A percentile compares a stretch with the other conserved stretches of the same genome.
These are phyloP conservation scores for Clarias gariepinus DNA, from an alignment of 2,113 vertebrate genomes.

Conservation along the genomic window DNA sequence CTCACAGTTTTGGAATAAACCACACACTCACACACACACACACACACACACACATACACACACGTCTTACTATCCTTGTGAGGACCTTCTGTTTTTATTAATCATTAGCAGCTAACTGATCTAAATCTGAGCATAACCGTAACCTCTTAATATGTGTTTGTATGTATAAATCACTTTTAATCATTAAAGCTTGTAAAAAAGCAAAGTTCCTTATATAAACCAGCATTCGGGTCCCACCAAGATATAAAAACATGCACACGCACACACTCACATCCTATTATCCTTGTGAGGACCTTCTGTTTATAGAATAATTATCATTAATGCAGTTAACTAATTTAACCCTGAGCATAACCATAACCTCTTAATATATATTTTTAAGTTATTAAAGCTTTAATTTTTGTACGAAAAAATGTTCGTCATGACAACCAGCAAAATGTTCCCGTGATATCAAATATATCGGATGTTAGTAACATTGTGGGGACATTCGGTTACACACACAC, in stretches of 20 bases:
- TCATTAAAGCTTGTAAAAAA: background rate
- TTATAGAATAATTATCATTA: too few relatives aligned
- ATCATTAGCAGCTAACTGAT: background rate
- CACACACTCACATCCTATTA: too few relatives aligned
- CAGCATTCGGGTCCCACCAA: too few relatives aligned
- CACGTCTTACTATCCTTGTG: background rate
- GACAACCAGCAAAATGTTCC: background rate
- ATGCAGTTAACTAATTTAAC: too few relatives aligned
- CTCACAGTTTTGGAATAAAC: constrained; percentile 36
- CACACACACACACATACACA: background rate
- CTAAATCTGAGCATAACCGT: background rate
- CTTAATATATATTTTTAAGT: background rate
- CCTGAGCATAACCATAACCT: too few relatives aligned
- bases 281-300: too few relatives aligned
- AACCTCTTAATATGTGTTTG: background rate
- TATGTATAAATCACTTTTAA: background rate
- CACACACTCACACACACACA: constrained; percentile 8
- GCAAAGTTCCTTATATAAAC: background rate
- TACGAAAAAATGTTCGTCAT: background rate
- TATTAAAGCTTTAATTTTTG: background rate
- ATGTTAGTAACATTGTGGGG: background rate
- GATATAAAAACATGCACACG: too few relatives aligned
- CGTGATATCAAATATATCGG: background rate
- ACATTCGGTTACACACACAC: background rate
- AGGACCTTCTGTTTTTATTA: background rate